Evolutionary conservation across 1,140 invertebrate genomes (phyloP), one percentile per base, ranked within the genome.

Genomic region (Anadara kagoshimensis): DNA sequence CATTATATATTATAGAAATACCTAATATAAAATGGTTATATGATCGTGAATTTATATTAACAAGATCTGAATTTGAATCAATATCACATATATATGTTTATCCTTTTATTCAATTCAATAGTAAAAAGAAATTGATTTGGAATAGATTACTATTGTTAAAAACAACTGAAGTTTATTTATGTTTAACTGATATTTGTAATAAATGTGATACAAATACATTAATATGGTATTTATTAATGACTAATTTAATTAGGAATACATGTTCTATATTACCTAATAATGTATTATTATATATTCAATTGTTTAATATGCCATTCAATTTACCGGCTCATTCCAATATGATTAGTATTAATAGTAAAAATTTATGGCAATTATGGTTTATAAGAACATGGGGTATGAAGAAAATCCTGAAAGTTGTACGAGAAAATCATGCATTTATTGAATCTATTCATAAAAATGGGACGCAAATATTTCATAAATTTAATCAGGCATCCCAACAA

Each of bases 261-360:
- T 7, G 5, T 8, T 7, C 7, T 5, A 5, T 24, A 8, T 18
- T 57, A 8, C 54, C 54, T 26, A 57, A 57, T 18, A 57, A 57
- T 18, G 22, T 57, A 8, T 26, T 24, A 26, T 18, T 57, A 26
- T 57, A 57, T 18, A 26, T 26, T 8, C 20, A 57, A 26, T 5
- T 26, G 5, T 57, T 24, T 26, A 26, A 57, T 11, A 10, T 26
- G 18, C 10, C 18, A 26, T 11, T 57, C 7, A 4, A 14, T 11
- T n/a, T 20, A n/a, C 16, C 51, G 51, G 51, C 5, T n/a, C 16
- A 22, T 18, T 22, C 11, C 5, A 18, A 26, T 26, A 26, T 26
- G 18, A 57, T 57, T 22, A 57, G 54, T 26, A 26, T 57, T 18
- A 57, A 57, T 26, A 57, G 54, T 18, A 57, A 57, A 26, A 57